Evolutionary conservation across 1,140 invertebrate genomes (phyloP).

Genomic region (Onthophagus taurus): DNA sequence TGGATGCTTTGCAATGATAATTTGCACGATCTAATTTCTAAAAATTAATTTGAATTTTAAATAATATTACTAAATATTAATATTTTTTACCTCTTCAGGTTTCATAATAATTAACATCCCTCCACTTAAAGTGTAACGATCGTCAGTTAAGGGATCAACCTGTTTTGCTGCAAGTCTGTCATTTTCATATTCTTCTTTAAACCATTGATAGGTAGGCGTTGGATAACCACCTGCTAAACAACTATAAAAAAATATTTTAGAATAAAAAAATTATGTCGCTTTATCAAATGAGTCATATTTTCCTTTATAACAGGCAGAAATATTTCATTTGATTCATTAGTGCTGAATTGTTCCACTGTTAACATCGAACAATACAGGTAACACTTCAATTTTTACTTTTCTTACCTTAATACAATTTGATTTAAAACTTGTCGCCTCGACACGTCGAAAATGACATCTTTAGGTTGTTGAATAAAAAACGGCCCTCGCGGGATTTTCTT

Average conservation of each 20-base stretch:
- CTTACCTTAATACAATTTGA: slow-evolving; percentile 57
- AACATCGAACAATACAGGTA: too few relatives aligned
- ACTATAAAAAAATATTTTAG: slow-evolving; percentile 29
- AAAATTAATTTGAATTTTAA: slow-evolving; percentile 14
- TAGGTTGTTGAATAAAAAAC: slow-evolving; percentile 78
- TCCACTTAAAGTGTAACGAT: slow-evolving; percentile 77
- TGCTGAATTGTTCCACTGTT: too few relatives aligned
- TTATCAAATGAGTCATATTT: too few relatives aligned
- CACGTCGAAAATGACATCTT: slow-evolving; percentile 72
- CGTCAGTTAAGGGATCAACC: slow-evolving; percentile 68
- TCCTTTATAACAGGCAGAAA: too few relatives aligned
- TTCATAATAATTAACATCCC: slow-evolving; percentile 82
- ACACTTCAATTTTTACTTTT: too few relatives aligned
- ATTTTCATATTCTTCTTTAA: slow-evolving; percentile 75
- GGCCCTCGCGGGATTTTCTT: slow-evolving; percentile 76
- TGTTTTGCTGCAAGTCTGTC: slow-evolving; percentile 56
- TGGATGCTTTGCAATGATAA: slow-evolving; percentile 86
- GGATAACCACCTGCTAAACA: slow-evolving; percentile 87
- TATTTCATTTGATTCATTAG: too few relatives aligned
- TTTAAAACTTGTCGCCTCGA: slow-evolving; percentile 59
- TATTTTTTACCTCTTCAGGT: slow-evolving; percentile 55
- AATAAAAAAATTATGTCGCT: too few relatives aligned
- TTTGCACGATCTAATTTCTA: slow-evolving; percentile 66
- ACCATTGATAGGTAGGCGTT: slow-evolving; percentile 86
- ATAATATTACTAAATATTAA: slow-evolving; percentile 6